phyloP scores from a whole-genome alignment of 2,888 invertebrate genomes.

The Drosophila rellima region DNA sequence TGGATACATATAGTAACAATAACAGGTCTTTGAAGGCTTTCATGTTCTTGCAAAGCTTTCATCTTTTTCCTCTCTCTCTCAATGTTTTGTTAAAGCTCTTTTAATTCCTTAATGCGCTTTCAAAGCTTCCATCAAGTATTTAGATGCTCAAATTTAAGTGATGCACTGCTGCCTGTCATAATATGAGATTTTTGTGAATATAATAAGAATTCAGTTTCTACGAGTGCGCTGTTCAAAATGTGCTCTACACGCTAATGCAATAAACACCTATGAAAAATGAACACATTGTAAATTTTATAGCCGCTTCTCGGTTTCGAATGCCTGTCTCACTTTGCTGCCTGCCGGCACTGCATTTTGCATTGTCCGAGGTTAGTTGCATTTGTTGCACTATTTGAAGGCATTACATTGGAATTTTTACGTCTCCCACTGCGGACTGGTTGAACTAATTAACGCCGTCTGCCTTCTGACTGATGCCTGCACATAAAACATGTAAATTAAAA shows the following conservation, averaged over 20 bases:
- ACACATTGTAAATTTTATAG: slow-evolving; percentile 30
- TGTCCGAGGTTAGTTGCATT: slow-evolving; percentile 71
- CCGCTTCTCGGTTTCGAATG: slow-evolving; percentile 11
- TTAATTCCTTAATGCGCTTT: background rate
- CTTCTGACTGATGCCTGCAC: slow-evolving; percentile 18
- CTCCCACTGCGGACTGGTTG: slow-evolving; percentile 31
- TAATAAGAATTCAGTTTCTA: background rate
- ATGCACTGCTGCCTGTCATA: background rate
- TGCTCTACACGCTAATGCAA: slow-evolving; percentile 8
- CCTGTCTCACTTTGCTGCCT: slow-evolving; percentile 16
- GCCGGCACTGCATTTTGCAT: slow-evolving; percentile 46
- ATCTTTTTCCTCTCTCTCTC: background rate
- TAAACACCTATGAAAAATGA: slow-evolving; percentile 17
- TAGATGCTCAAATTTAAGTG: background rate
- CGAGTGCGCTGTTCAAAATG: slow-evolving; percentile 1
- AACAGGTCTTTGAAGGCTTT: background rate
- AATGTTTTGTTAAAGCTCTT: background rate
- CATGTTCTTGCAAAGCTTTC: background rate
- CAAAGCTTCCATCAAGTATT: background rate
- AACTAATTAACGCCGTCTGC: slow-evolving; percentile 60
- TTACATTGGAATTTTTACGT: slow-evolving; percentile 37
- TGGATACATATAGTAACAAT: too few relatives aligned
- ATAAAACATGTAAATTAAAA: slow-evolving; percentile 43
- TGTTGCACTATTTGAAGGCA: slow-evolving; percentile 23
- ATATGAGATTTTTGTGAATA: background rate